phyloP scores from a whole-genome alignment of 2,888 invertebrate species.

The Nudaria mundana region DNA sequence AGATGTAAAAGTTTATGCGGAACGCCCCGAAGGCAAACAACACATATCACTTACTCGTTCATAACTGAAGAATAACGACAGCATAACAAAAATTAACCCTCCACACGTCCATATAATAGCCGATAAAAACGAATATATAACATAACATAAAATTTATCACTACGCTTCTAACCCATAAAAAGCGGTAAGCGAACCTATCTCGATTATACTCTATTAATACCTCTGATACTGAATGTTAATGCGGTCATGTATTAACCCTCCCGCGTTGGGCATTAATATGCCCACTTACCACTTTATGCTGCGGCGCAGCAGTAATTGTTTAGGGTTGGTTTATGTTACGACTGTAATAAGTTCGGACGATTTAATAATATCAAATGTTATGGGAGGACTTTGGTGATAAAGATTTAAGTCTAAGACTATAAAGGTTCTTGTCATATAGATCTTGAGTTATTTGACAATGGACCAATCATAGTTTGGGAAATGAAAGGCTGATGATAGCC shows the following conservation, averaged over 20 bases:
- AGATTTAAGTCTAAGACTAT: slow-evolving; percentile 1
- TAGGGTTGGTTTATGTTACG: slow-evolving; percentile 62
- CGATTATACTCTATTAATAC: slow-evolving; percentile 74
- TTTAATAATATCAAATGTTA: slow-evolving; percentile 50
- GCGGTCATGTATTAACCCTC: slow-evolving; percentile 53
- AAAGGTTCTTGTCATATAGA: not conserved
- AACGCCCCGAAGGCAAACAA: slow-evolving; percentile 10
- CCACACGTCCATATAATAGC: slow-evolving; percentile 18
- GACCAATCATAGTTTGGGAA: too few relatives aligned
- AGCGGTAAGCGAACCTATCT: slow-evolving; percentile 45
- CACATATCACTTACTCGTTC: slow-evolving; percentile 15
- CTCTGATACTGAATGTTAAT: slow-evolving; percentile 65
- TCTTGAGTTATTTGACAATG: too few relatives aligned
- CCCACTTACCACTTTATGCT: slow-evolving; percentile 66
- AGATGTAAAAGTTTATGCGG: slow-evolving; percentile 12
- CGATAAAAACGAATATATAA: slow-evolving; percentile 39
- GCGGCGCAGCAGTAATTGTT: slow-evolving; percentile 64
- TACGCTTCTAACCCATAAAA: slow-evolving; percentile 42
- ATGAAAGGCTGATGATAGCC: too few relatives aligned
- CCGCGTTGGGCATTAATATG: slow-evolving; percentile 45
- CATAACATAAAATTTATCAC: slow-evolving; percentile 43
- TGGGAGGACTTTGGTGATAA: slow-evolving; percentile 20
- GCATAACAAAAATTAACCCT: slow-evolving; percentile 33
- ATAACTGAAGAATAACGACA: slow-evolving; percentile 21
- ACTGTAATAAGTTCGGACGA: slow-evolving; percentile 36